phyloP scores from a whole-genome alignment of 2,888 invertebrate species.

The Tenthredo mesomela region DNA sequence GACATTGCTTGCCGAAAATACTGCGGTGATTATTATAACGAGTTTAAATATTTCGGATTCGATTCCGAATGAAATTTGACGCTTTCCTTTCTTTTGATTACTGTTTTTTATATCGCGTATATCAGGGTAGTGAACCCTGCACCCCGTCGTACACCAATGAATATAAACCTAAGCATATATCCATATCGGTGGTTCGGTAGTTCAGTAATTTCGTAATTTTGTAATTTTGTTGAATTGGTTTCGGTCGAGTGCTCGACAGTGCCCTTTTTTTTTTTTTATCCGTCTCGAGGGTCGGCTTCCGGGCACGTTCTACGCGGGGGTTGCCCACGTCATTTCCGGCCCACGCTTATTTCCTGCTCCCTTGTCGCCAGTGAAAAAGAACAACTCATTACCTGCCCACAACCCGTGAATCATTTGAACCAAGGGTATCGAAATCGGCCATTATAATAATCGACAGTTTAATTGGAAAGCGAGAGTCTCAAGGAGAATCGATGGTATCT shows the following conservation, averaged over 20 bases:
- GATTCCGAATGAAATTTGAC: neutral
- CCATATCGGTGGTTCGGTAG: neutral
- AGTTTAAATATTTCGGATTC: neutral
- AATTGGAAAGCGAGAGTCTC: neutral
- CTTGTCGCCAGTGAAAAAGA: slow-evolving; percentile 45
- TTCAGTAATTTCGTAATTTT: slow-evolving; percentile 60
- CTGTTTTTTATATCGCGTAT: neutral
- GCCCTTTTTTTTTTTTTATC: slow-evolving; percentile 31
- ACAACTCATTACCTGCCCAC: slow-evolving; percentile 42
- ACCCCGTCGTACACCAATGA: neutral
- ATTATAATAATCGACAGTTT: neutral
- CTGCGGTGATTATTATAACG: neutral
- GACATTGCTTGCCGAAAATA: neutral
- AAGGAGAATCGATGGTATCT: neutral
- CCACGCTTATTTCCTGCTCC: slow-evolving; percentile 61
- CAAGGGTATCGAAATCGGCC: neutral
- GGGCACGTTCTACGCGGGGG: slow-evolving; percentile 66
- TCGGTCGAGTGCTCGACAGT: slow-evolving; percentile 58
- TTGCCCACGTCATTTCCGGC: slow-evolving; percentile 73
- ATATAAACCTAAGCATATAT: neutral
- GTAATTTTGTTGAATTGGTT: slow-evolving; percentile 67
- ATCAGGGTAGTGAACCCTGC: neutral
- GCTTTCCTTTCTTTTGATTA: neutral
- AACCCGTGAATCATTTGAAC: slow-evolving; percentile 14
- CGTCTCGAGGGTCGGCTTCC: slow-evolving; percentile 67